phyloP scores from a whole-genome alignment of 1,140 invertebrate genomes.

The Leptinotarsa lineolata region DNA sequence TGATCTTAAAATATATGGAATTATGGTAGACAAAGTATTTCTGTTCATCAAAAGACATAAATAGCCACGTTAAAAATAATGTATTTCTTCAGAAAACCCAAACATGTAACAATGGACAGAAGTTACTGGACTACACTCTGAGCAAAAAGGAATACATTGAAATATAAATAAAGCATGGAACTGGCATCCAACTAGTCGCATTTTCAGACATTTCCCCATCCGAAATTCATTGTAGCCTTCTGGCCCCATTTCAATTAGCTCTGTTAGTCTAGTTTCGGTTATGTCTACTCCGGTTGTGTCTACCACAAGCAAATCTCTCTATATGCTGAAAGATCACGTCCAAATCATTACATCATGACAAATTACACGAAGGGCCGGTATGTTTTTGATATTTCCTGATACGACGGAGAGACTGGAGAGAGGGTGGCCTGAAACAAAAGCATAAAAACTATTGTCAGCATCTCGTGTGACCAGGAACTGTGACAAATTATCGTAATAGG shows the following conservation, averaged over 20 bases:
- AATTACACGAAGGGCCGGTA: conserved; percentile 12
- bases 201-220: no score
- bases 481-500: conserved; percentile 12
- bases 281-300: conserved; percentile 16
- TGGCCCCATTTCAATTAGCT: conserved; percentile 28
- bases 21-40: no score
- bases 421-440: conserved; percentile 14
- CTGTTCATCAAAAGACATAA: no score
- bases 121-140: no score
- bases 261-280: conserved; percentile 24
- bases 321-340: conserved; percentile 22
- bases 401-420: background rate
- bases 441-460: conserved; percentile 8
- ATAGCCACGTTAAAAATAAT: no score
- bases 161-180: no score
- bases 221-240: conserved; percentile 15
- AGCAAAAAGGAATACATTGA: no score
- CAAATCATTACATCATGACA: conserved; percentile 27
- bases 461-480: background rate
- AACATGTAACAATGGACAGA: no score
- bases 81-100: no score
- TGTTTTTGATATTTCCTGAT: conserved; percentile 18
- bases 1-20: no score
- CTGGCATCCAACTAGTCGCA: no score
- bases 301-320: conserved; percentile 24